Evolutionary conservation across 2,113 vertebrate genomes (phyloP).

Genomic region (Polyodon spathula): DNA sequence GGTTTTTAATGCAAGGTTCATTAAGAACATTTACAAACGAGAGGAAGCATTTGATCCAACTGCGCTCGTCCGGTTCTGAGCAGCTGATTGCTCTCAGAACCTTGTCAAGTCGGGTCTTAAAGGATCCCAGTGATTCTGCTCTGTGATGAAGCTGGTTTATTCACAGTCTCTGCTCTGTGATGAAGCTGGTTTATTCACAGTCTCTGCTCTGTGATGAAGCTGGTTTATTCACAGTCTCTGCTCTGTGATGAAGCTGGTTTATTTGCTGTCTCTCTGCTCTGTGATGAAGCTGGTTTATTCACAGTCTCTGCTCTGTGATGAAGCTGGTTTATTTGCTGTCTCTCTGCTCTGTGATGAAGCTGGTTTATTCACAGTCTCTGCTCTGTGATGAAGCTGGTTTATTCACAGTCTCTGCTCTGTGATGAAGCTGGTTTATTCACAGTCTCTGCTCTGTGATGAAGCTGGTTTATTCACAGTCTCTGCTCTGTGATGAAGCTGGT

Average conservation of each 20-base stretch:
- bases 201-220: constrained; percentile 13
- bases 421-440: constrained; percentile 10
- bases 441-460: constrained; percentile 14
- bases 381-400: constrained; percentile 11
- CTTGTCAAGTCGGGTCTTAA: too few relatives aligned
- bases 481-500: constrained; percentile 13
- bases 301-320: neutral
- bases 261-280: neutral
- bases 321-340: constrained; percentile 9
- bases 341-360: constrained; percentile 13
- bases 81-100: too few relatives aligned
- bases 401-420: neutral
- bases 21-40: too few relatives aligned
- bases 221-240: neutral
- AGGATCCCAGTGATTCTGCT: too few relatives aligned
- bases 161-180: neutral
- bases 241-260: constrained; percentile 11
- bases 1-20: too few relatives aligned
- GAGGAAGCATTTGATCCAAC: too few relatives aligned
- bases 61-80: too few relatives aligned
- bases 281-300: constrained; percentile 9
- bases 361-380: neutral
- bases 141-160: neutral
- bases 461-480: neutral
- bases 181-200: constrained; percentile 10